Conservation (phyloP, 2,888 invertebrate genomes). For the Dyspetes luteomarginatus region DNA sequence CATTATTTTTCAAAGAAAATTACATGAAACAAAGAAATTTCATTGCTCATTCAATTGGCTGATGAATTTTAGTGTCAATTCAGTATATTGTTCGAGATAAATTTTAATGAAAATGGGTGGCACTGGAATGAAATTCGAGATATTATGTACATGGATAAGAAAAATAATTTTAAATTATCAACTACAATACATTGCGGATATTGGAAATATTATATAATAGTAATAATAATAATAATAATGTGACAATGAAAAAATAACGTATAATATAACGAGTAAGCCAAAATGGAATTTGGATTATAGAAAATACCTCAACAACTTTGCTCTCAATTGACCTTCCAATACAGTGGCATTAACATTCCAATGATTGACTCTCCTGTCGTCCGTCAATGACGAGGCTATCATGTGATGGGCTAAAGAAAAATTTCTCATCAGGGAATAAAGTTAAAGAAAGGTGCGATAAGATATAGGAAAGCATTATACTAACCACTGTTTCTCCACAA, state of each 20-base stretch:
- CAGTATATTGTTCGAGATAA: too few species aligned
- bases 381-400: constrained; percentile 62
- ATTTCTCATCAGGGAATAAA: neutral
- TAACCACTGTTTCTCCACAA: constrained; percentile 62
- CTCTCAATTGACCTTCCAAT: constrained; percentile 6
- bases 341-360: constrained; percentile 67
- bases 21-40: too few species aligned
- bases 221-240: neutral
- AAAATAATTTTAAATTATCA: too few species aligned
- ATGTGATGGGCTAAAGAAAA: constrained; percentile 33
- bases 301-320: constrained; percentile 56
- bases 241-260: too few species aligned
- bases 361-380: constrained; percentile 59
- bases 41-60: too few species aligned
- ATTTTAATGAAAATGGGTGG: too few species aligned
- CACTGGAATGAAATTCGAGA: too few species aligned
- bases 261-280: too few species aligned
- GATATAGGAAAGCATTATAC: too few species aligned
- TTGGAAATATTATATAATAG: neutral
- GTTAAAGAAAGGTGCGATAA: neutral
- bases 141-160: too few species aligned
- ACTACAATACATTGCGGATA: neutral
- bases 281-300: constrained; percentile 48
- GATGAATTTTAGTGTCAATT: too few species aligned
- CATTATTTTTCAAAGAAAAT: too few species aligned